phyloP scores from a whole-genome alignment of 2,888 invertebrate genomes.

The Euplexia lucipara region DNA sequence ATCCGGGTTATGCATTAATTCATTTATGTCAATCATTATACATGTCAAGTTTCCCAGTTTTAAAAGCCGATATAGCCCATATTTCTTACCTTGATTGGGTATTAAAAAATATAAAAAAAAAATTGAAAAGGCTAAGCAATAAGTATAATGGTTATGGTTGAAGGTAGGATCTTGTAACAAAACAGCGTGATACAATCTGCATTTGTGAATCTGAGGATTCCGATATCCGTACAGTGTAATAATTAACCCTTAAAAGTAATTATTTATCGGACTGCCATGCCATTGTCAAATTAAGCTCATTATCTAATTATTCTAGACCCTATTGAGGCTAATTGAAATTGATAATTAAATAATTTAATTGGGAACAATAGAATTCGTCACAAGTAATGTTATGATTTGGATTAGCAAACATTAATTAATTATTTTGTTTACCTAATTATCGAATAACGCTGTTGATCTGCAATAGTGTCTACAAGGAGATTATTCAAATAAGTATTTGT shows the following conservation, averaged over 20 bases:
- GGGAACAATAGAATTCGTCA: slow-evolving; percentile 38
- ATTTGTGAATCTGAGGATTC: no score
- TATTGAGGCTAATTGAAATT: slow-evolving; percentile 37
- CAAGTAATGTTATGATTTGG: slow-evolving; percentile 40
- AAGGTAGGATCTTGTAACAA: no score
- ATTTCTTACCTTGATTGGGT: neutral
- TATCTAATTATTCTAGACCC: neutral
- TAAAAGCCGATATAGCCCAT: slow-evolving; percentile 6
- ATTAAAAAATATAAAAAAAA: no score
- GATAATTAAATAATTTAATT: slow-evolving; percentile 40
- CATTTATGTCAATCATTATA: slow-evolving; percentile 1
- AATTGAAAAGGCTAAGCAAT: no score
- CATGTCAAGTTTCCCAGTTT: slow-evolving; percentile 28
- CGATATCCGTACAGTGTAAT: no score
- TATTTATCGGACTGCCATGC: neutral
- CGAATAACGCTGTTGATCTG: slow-evolving; percentile 33
- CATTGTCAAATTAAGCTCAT: neutral
- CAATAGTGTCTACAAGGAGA: slow-evolving; percentile 6
- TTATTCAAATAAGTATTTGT: neutral
- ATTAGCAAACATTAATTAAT: slow-evolving; percentile 37
- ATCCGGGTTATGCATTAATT: neutral
- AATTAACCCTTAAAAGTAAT: neutral
- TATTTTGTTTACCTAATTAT: slow-evolving; percentile 40
- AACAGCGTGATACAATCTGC: no score
- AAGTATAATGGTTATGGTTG: no score